Evolutionary conservation across 2,888 invertebrate genomes (phyloP).

Genomic region (Clostera curtula): DNA sequence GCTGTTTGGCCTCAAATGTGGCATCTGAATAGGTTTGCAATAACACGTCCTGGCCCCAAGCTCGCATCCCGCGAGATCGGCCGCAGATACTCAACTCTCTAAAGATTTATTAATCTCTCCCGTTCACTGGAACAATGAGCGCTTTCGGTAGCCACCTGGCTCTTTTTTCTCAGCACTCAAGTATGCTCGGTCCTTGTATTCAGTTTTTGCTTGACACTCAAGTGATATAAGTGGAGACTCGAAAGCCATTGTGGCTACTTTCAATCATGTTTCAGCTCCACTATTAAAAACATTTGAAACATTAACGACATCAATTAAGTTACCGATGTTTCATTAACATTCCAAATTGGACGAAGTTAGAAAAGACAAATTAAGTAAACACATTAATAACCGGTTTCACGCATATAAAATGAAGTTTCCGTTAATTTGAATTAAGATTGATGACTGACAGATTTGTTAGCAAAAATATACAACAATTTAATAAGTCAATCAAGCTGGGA

Average conservation of each 20-base stretch:
- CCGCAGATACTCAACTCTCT: slow-evolving; percentile 65
- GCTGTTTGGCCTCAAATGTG: slow-evolving; percentile 69
- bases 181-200: slow-evolving; percentile 50
- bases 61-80: slow-evolving; percentile 71
- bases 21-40: slow-evolving; percentile 73
- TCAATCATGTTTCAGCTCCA: slow-evolving; percentile 14
- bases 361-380: slow-evolving; percentile 16
- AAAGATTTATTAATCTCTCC: slow-evolving; percentile 73
- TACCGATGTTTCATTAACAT: slow-evolving; percentile 10
- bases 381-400: slow-evolving; percentile 14
- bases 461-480: slow-evolving; percentile 17
- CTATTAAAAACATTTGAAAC: slow-evolving; percentile 13
- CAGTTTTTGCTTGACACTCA: slow-evolving; percentile 51
- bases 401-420: slow-evolving; percentile 13
- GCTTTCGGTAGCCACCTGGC: slow-evolving; percentile 70
- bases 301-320: slow-evolving; percentile 6
- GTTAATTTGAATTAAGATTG: slow-evolving; percentile 16
- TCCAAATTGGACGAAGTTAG: slow-evolving; percentile 16
- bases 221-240: slow-evolving; percentile 45
- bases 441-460: slow-evolving; percentile 15
- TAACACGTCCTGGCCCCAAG: slow-evolving; percentile 65
- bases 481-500: slow-evolving; percentile 19
- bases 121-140: slow-evolving; percentile 67
- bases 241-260: slow-evolving; percentile 40
- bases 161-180: slow-evolving; percentile 59